A percentile compares a stretch with the other conserved stretches of the same genome.
Evolutionary conservation across 2,113 vertebrate species (phyloP).

Genomic region (Cryptotis parvus): DNA sequence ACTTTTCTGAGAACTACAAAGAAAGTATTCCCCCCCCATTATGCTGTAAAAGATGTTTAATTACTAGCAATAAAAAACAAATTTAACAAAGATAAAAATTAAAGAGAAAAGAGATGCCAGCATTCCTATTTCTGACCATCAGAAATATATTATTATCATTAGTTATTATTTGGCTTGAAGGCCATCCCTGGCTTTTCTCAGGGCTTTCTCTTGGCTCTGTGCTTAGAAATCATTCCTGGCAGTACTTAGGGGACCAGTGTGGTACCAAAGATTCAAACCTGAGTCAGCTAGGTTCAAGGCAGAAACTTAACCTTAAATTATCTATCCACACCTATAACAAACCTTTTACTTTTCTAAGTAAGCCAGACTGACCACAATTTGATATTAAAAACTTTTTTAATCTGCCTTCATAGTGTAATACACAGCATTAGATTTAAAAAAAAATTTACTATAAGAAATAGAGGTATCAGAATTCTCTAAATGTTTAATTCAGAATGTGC

Average conservation of each 20-base stretch:
- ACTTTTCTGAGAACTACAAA: not conserved
- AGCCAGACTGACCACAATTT: not conserved
- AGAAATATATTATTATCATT: not conserved
- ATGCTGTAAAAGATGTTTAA: conserved; percentile 1
- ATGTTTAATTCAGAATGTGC: not conserved
- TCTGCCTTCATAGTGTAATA: not conserved
- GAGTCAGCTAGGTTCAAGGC: too few relatives aligned
- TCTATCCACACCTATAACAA: too few relatives aligned
- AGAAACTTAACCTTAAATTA: too few relatives aligned
- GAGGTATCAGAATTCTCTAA: not conserved
- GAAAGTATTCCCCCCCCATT: not conserved
- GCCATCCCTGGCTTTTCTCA: too few relatives aligned
- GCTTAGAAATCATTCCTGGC: too few relatives aligned
- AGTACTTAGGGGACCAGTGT: too few relatives aligned
- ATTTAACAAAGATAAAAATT: not conserved
- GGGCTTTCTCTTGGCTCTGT: too few relatives aligned
- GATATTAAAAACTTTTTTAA: not conserved
- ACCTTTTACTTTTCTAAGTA: not conserved
- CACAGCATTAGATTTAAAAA: not conserved
- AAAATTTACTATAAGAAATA: not conserved
- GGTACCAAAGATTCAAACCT: too few relatives aligned
- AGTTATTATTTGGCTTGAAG: too few relatives aligned
- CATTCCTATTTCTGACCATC: not conserved
- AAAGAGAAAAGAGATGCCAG: not conserved
- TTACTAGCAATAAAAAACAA: not conserved